Conservation (phyloP, 2,797 vertebrate genomes). For the Huso huso region DNA sequence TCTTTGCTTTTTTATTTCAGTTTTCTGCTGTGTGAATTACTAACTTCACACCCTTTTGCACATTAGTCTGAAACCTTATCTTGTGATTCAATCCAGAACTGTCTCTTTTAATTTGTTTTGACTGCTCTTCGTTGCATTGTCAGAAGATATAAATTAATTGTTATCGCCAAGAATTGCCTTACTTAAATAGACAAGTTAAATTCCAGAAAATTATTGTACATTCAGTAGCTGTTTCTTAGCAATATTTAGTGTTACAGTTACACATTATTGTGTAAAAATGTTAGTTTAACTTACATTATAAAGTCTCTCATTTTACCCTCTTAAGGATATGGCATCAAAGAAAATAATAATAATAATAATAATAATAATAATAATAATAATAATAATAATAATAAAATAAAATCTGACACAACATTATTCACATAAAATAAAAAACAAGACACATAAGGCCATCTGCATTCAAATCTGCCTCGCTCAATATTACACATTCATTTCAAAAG, state of each 20-base stretch:
- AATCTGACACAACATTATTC: conserved; percentile 71
- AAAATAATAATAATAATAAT: conserved; percentile 37
- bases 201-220: conserved; percentile 76
- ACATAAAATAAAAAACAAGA: conserved; percentile 87
- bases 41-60: conserved; percentile 22
- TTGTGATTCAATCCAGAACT: conserved; percentile 55
- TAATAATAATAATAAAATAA: conserved; percentile 43
- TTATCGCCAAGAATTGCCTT: conserved; percentile 57
- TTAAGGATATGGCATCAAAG: conserved; percentile 64
- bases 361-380: conserved; percentile 33
- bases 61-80: conserved; percentile 30
- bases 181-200: conserved; percentile 50
- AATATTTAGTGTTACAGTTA: conserved; percentile 57
- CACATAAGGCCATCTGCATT: conserved; percentile 86
- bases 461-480: conserved; percentile 78
- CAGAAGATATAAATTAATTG: conserved; percentile 75
- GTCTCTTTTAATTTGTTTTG: conserved; percentile 67
- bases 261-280: conserved; percentile 67
- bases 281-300: conserved; percentile 62
- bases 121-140: conserved; percentile 69
- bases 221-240: conserved; percentile 65
- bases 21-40: conserved; percentile 46
- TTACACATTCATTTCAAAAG: conserved; percentile 86
- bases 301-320: conserved; percentile 59
- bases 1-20: conserved; percentile 37